Evolutionary conservation across 1,140 invertebrate genomes (phyloP), one percentile per base, ranked within the genome.

Genomic region (Hyphantria cunea): DNA sequence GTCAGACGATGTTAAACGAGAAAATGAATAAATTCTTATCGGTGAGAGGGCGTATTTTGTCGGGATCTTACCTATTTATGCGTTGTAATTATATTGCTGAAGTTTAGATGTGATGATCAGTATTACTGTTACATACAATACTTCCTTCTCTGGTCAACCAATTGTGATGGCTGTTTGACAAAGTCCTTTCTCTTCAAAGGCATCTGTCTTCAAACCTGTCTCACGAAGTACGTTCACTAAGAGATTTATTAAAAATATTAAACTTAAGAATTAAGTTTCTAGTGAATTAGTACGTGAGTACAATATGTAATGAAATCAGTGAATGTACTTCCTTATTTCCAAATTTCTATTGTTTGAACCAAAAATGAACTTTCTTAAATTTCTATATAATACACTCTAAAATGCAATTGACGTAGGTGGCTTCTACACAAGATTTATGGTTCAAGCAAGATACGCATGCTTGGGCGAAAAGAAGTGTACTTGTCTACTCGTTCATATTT

Each of bases 11-110:
- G 89, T 94, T 97, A 92, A 95, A 96, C 91, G 96, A 96, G 92
- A 97, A 97, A 95, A 97, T 97, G 92, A 97, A 97, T 95, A 97
- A 96, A 92, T 97, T 97, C 92, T 93, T 97, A 92, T 96, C 96
- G 95, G 96, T 98, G 94, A 95, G 95, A 86, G 75, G 78, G 74
- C 78, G 74, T 75, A 69, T 67, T 82, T 75, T 80, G 51, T 78
- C 80, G 80, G 78, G 82, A 71, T 68, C 66, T 33, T 64, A 39
- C 60, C 32, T 62, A 50, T 68, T 70, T 55, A 72, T 78, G 79
- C 80, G 81, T 86, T 86, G 80, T 90, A 86, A 78, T 58, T 67
- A 86, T 74, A 83, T 82, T 81, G 85, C 83, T 86, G 56, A 77
- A 72, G 71, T 72, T 79, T 90, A 86, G 81, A 83, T 86, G 84